A percentile compares a stretch with the other conserved stretches of the same genome.
These are phyloP conservation scores for Apis mellifera DNA, from an alignment of 1,140 invertebrate species.

Conservation along the genomic window DNA sequence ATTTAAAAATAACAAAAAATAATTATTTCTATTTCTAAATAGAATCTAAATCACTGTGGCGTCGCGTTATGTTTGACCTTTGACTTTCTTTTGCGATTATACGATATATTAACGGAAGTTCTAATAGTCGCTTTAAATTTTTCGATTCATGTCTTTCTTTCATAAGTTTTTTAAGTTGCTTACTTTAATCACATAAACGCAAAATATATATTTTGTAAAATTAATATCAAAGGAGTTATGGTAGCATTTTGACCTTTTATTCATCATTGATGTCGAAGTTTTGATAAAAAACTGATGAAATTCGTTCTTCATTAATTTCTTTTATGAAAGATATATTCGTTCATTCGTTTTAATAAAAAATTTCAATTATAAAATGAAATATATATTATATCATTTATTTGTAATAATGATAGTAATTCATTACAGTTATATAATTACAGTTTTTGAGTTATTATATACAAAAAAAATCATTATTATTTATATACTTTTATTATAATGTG, in stretches of 20 bases:
- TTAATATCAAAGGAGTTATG: background rate
- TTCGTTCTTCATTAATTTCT: background rate
- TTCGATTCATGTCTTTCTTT: background rate
- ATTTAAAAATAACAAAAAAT: no score
- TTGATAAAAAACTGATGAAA: background rate
- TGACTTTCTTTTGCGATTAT: conserved; percentile 29
- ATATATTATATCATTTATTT: no score
- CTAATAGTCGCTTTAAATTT: background rate
- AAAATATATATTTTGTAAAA: background rate
- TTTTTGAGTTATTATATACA: no score
- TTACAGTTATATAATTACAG: no score
- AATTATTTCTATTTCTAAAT: no score
- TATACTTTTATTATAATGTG: no score
- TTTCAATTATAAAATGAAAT: no score
- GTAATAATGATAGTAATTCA: no score
- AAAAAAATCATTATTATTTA: background rate
- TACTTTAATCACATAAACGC: background rate
- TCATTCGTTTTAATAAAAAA: no score
- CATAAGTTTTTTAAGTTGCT: background rate
- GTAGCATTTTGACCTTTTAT: background rate
- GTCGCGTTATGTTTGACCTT: conserved; percentile 6
- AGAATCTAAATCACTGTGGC: no score
- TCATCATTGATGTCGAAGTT: background rate
- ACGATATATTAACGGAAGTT: conserved; percentile 28
- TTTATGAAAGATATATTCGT: background rate